Base-by-base conservation (phyloP, 2,113 vertebrate species). In the Turnix velox region DNA sequence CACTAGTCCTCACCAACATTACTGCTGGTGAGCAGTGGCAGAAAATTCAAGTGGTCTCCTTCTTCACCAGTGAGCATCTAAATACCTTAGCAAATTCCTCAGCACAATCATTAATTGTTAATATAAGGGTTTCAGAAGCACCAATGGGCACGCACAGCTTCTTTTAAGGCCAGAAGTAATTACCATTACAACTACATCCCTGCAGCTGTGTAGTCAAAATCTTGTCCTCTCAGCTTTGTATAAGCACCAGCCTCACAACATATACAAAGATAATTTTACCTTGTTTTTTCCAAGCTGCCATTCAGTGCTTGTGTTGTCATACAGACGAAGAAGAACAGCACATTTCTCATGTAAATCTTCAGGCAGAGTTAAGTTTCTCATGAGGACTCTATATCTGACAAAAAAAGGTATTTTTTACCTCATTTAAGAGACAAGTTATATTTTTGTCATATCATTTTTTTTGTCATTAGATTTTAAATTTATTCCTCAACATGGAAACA, bases 281-380 rank as follows among this genome's bases (percentile, higher is more conserved):
- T 99, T 99, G 51, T 98, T 99, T 96, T 99, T 99, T 15, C 99
- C 99, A 91, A 99, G 98, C 96, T 99, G 99, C 99, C 99, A 99
- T 75, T 99, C 98, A 12, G 94, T 95, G 43, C 92, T 90, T 88
- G 97, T 98, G 96, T 96, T 96, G 90, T 99, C 99, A 8, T 98
- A 98, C 40, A 97, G 90, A 66, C 97, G 98, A 92, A 99, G 98
- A 35, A 99, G 96, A n/a, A 96, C 90, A 0, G 96, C 67, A 90
- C 99, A 99, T 69, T 97, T 97, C 54, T 97, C 98, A 72, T 97
- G 98, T 76, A 97, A 33, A 82, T 99, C 98, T 61, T 98, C 98
- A 0, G 98, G 97, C 48, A 95, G 77, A 27, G 94, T 76, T 89
- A 95, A 76, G 24, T 97, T 97, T 65, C 97, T 97, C 98, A 99